Conservation (phyloP, 2,888 invertebrate genomes). For the Orchesella flavescens region DNA sequence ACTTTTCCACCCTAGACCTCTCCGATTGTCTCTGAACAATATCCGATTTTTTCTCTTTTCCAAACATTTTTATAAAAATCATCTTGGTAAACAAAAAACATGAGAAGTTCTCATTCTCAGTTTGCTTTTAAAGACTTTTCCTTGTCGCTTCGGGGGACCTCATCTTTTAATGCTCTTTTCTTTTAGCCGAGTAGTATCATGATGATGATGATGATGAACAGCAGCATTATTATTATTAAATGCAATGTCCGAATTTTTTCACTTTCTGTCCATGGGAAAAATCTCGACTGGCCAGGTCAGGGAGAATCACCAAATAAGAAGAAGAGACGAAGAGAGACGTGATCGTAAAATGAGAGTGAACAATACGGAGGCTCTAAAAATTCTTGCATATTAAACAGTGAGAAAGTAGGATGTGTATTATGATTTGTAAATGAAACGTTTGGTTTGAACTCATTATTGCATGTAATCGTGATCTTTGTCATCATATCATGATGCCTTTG, state of each 20-base stretch:
- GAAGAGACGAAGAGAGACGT: not conserved
- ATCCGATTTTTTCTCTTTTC: conserved; percentile 39
- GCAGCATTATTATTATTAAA: not conserved
- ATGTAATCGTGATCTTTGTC: not conserved
- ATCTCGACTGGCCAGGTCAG: conserved; percentile 48
- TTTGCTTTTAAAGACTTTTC: conserved; percentile 17
- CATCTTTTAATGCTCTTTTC: conserved; percentile 50
- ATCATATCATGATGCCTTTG: not conserved
- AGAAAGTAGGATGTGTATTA: not conserved
- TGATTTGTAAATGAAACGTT: not conserved
- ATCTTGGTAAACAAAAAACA: conserved; percentile 58
- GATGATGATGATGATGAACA: conserved; percentile 9
- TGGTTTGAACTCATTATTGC: not conserved
- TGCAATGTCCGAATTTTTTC: conserved; percentile 51
- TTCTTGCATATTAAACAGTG: not conserved
- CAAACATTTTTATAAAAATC: conserved; percentile 61
- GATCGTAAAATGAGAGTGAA: not conserved
- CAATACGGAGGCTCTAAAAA: not conserved
- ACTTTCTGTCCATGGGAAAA: conserved; percentile 50
- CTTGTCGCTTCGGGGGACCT: conserved; percentile 45
- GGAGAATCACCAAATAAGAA: not conserved
- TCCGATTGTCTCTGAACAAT: conserved; percentile 31
- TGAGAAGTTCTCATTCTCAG: conserved; percentile 11
- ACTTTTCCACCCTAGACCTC: conserved; percentile 45
- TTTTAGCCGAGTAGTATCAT: not conserved